Evolutionary conservation across 2,888 invertebrate genomes (phyloP).

Genomic region (Heteromurus nitidus): DNA sequence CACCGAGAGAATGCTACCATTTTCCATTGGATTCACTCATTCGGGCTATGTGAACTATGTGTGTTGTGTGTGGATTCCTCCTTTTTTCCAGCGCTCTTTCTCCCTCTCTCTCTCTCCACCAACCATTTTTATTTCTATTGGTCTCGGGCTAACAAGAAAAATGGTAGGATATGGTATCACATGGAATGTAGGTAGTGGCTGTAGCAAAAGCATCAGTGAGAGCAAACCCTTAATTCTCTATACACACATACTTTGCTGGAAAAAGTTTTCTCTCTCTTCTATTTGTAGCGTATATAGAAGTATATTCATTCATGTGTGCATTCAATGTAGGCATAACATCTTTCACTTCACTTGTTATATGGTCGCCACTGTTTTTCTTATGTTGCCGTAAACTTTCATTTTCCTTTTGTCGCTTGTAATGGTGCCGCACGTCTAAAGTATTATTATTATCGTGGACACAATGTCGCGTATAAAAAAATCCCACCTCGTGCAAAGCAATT

Average conservation of each 20-base stretch:
- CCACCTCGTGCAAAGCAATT: no score
- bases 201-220: conserved; percentile 6
- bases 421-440: no score
- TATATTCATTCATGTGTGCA: conserved; percentile 16
- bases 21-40: conserved; percentile 46
- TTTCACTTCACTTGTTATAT: conserved; percentile 26
- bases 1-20: conserved; percentile 39
- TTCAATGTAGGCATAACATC: conserved; percentile 19
- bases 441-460: no score
- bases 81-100: conserved; percentile 15
- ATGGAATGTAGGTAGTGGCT: background rate
- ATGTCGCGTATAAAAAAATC: no score
- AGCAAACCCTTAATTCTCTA: conserved; percentile 24
- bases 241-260: conserved; percentile 10
- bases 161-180: conserved; percentile 13
- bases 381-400: conserved; percentile 52
- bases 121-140: conserved; percentile 37
- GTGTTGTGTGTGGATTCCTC: conserved; percentile 28
- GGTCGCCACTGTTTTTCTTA: background rate
- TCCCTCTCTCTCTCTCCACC: conserved; percentile 13
- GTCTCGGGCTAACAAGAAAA: conserved; percentile 34
- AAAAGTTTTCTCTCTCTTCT: conserved; percentile 20
- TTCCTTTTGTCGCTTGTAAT: conserved; percentile 32
- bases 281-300: conserved; percentile 20
- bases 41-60: conserved; percentile 44